phyloP scores from a whole-genome alignment of 2,113 vertebrate species.

The Xenopus tropicalis region DNA sequence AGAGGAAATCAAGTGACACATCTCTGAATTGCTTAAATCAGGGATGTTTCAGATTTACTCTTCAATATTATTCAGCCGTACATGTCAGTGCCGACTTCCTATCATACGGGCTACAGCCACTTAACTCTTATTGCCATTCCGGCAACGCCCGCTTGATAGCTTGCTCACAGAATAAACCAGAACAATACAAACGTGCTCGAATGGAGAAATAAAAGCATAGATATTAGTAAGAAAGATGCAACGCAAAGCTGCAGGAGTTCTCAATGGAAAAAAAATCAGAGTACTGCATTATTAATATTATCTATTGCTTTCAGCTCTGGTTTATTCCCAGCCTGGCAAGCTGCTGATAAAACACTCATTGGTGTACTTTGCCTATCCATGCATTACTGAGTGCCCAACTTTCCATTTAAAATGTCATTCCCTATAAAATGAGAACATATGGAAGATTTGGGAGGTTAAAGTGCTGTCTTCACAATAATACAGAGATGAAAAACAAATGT shows the following conservation, averaged over 20 bases:
- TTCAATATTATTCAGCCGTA: conserved; percentile 23
- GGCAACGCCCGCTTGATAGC: conserved; percentile 37
- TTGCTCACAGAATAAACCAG: conserved; percentile 36
- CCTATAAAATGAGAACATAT: not conserved
- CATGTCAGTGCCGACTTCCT: conserved; percentile 5
- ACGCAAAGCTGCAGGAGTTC: conserved; percentile 26
- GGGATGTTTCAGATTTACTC: not conserved
- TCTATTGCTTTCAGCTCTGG: conserved; percentile 28
- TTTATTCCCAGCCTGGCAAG: conserved; percentile 27
- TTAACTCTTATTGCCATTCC: conserved; percentile 39
- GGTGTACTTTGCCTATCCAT: conserved; percentile 27
- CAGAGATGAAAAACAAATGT: not conserved
- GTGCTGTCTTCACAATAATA: not conserved
- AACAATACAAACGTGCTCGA: conserved; percentile 43
- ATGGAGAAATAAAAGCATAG: conserved; percentile 35
- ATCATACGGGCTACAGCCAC: conserved; percentile 34
- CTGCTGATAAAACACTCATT: conserved; percentile 33
- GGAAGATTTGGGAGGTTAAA: conserved; percentile 23
- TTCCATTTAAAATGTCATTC: conserved; percentile 21
- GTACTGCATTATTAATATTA: conserved; percentile 45
- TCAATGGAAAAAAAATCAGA: conserved; percentile 30
- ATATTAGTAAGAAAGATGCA: conserved; percentile 35
- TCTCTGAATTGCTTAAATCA: not conserved
- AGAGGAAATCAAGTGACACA: not conserved
- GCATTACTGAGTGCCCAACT: conserved; percentile 17